phyloP scores from a whole-genome alignment of 2,113 vertebrate species.

The Cryptomyrus ogoouensis region DNA sequence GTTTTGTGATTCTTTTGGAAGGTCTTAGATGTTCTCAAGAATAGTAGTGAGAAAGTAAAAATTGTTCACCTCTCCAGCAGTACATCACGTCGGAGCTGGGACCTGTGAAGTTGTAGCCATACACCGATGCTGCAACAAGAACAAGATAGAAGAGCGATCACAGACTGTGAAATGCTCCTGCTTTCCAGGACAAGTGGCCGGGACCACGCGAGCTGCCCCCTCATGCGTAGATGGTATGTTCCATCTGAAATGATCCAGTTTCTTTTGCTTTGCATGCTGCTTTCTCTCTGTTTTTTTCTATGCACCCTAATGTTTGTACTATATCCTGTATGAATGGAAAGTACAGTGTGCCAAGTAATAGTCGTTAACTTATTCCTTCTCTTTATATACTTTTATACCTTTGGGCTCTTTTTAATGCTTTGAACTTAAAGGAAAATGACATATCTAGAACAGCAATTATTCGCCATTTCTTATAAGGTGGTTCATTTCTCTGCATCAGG shows the following conservation, averaged over 20 bases:
- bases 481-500: background rate
- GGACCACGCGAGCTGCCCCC: background rate
- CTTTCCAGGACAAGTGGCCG: background rate
- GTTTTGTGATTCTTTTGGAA: background rate
- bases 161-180: constrained; percentile 4
- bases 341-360: background rate
- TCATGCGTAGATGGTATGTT: background rate
- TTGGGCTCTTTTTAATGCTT: background rate
- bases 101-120: constrained; percentile 8
- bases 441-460: background rate
- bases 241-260: background rate
- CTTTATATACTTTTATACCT: background rate
- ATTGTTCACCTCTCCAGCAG: background rate
- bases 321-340: background rate
- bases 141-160: background rate
- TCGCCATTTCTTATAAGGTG: background rate
- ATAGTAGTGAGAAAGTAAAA: background rate
- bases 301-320: background rate
- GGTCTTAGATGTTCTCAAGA: background rate
- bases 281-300: background rate
- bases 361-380: background rate
- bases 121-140: constrained; percentile 7
- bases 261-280: background rate
- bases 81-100: background rate
- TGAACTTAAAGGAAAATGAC: background rate